Evolutionary conservation across 1,140 invertebrate species (phyloP).

Genomic region (Drosophila melanica): DNA sequence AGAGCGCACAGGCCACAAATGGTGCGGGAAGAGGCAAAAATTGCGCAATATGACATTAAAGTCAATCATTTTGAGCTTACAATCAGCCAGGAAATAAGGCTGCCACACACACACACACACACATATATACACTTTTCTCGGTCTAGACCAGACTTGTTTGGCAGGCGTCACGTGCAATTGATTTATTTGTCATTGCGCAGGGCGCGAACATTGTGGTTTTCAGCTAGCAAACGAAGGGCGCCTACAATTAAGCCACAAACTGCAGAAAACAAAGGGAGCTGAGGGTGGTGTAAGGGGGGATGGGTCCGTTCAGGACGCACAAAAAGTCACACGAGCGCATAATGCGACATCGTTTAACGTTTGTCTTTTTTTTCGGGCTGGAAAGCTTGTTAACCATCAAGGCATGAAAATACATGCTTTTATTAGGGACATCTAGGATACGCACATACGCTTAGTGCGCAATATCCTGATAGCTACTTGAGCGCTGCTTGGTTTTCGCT

Average conservation of each 20-base stretch:
- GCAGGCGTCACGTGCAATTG: slow-evolving; percentile 40
- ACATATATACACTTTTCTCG: neutral
- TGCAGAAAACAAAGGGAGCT: slow-evolving; percentile 3
- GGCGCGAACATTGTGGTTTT: slow-evolving; percentile 47
- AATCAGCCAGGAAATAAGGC: neutral
- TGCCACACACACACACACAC: slow-evolving; percentile 4
- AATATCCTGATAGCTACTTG: neutral
- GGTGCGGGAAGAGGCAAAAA: slow-evolving; percentile 29
- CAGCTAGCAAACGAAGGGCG: slow-evolving; percentile 35
- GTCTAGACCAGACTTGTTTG: slow-evolving; percentile 4
- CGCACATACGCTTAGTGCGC: neutral
- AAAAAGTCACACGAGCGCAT: slow-evolving; percentile 39
- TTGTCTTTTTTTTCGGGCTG: slow-evolving; percentile 11
- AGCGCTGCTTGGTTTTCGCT: neutral
- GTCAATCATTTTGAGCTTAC: slow-evolving; percentile 64
- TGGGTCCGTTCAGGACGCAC: neutral
- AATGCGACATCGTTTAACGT: slow-evolving; percentile 24
- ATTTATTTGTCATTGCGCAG: slow-evolving; percentile 70
- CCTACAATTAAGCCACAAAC: slow-evolving; percentile 71
- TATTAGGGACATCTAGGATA: slow-evolving; percentile 9
- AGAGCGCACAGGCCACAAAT: slow-evolving; percentile 1
- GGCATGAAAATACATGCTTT: slow-evolving; percentile 14
- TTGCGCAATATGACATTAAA: slow-evolving; percentile 74
- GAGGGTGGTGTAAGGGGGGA: neutral
- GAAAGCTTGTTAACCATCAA: neutral